These are phyloP conservation scores for Diphyllodes magnificus DNA, from an alignment of 2,113 vertebrate species.

Conservation along the genomic window DNA sequence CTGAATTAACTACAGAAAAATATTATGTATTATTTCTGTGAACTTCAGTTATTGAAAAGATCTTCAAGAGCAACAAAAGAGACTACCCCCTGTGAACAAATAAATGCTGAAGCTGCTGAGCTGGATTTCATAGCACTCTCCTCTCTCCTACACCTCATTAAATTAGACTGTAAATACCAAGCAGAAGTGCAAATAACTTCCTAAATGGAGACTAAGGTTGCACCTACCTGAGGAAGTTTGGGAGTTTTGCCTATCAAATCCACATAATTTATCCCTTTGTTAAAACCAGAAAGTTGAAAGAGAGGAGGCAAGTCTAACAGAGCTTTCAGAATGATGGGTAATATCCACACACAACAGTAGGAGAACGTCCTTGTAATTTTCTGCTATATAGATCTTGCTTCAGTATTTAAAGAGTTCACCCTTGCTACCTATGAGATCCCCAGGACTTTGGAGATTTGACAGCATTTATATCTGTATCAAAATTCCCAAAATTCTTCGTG, in stretches of 20 bases:
- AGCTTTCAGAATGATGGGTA: background rate
- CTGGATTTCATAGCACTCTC: background rate
- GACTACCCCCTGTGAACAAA: background rate
- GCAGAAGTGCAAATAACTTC: background rate
- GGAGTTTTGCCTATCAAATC: background rate
- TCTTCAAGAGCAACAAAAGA: background rate
- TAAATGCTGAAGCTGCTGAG: background rate
- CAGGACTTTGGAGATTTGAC: background rate
- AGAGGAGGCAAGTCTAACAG: background rate
- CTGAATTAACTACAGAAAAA: background rate
- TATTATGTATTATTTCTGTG: background rate
- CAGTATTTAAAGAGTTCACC: background rate
- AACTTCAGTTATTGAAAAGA: background rate
- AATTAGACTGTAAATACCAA: background rate
- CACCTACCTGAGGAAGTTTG: background rate
- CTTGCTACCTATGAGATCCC: background rate
- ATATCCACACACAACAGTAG: background rate
- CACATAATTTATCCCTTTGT: background rate
- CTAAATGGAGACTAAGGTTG: background rate
- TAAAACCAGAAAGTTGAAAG: background rate
- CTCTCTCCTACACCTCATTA: background rate
- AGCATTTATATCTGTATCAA: background rate
- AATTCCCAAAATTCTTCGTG: background rate
- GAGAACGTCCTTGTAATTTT: background rate
- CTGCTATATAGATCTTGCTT: background rate